Conservation (phyloP, 2,113 vertebrate genomes). For the Calyptomena viridis region DNA sequence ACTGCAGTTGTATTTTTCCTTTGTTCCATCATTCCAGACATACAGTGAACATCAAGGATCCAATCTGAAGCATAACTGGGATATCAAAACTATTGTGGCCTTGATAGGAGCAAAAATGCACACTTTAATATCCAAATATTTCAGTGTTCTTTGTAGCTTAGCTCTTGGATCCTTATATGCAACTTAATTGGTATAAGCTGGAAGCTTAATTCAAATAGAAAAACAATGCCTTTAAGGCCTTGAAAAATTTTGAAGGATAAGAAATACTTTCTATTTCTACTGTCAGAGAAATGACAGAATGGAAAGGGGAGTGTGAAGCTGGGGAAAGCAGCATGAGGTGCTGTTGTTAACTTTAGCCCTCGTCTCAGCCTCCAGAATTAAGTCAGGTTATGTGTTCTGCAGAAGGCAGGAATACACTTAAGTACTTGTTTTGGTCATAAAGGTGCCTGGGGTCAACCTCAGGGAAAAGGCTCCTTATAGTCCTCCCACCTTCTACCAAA, state of each 20-base stretch:
- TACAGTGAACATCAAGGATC: conserved; percentile 12
- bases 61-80: neutral
- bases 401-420: neutral
- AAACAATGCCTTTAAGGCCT: neutral
- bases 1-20: conserved; percentile 13
- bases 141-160: neutral
- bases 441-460: neutral
- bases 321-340: neutral
- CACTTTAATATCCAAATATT: neutral
- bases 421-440: neutral
- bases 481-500: neutral
- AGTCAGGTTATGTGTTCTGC: neutral
- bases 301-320: accelerated
- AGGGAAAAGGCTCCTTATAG: neutral
- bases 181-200: neutral
- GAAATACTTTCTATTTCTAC: neutral
- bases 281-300: neutral
- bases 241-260: neutral
- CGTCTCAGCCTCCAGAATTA: neutral
- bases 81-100: neutral
- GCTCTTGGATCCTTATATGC: neutral
- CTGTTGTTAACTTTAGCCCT: neutral
- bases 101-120: neutral
- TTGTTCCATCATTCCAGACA: conserved; percentile 28
- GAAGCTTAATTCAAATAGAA: neutral